phyloP scores from a whole-genome alignment of 2,113 vertebrate species.

The Lates calcarifer region DNA sequence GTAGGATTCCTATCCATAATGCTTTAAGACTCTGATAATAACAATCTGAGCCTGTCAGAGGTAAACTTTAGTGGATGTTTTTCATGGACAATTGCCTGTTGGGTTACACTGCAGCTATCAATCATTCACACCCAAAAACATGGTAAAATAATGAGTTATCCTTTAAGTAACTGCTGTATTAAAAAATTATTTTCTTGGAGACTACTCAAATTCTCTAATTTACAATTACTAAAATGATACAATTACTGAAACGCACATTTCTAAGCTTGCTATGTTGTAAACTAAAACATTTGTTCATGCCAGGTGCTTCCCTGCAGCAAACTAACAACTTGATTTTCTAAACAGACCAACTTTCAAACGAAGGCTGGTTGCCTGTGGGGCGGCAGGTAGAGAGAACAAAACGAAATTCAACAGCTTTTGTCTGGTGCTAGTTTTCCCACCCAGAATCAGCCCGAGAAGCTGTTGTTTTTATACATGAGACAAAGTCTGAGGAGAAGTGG shows the following conservation, averaged over 20 bases:
- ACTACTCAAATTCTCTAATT: not conserved
- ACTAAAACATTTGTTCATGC: not conserved
- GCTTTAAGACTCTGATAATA: too few species aligned
- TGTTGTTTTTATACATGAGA: constrained; percentile 6
- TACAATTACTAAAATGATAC: not conserved
- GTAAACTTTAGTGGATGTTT: too few species aligned
- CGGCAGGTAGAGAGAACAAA: not conserved
- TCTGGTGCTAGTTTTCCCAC: not conserved
- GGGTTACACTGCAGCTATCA: too few species aligned
- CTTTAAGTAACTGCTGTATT: too few species aligned
- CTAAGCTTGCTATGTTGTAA: not conserved
- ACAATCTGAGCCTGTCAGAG: too few species aligned
- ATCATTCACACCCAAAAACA: too few species aligned
- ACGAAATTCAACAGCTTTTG: not conserved
- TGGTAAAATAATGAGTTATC: too few species aligned
- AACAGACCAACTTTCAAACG: not conserved
- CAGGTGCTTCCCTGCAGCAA: constrained; percentile 8
- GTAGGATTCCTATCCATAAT: too few species aligned
- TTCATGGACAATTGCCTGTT: too few species aligned
- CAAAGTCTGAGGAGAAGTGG: constrained; percentile 4
- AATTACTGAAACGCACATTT: not conserved
- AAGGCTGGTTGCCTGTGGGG: constrained; percentile 14
- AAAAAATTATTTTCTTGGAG: not conserved
- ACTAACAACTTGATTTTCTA: not conserved
- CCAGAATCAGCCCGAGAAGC: not conserved